phyloP scores from a whole-genome alignment of 2,797 vertebrate genomes.

The Onychomys torridus region DNA sequence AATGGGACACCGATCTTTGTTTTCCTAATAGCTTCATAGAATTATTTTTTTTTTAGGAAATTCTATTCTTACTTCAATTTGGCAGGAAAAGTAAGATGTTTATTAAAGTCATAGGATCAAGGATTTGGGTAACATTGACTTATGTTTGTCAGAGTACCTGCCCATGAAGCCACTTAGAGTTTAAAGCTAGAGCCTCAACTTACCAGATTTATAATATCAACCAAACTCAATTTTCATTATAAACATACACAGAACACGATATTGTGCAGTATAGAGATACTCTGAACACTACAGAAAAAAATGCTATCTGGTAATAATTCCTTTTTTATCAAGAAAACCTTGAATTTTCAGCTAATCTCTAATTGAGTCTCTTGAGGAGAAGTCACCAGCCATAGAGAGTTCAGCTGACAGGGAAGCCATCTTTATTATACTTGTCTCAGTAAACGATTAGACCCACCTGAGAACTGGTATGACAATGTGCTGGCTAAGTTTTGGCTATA shows the following conservation, averaged over 20 bases:
- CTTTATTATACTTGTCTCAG: neutral
- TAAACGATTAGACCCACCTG: neutral
- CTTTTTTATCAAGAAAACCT: neutral
- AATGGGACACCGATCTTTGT: neutral
- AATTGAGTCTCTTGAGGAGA: neutral
- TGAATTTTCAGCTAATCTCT: neutral
- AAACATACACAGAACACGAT: neutral
- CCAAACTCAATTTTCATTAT: slow-evolving; percentile 12
- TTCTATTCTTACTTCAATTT: neutral
- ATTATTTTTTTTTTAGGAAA: neutral
- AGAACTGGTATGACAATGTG: fast-evolving
- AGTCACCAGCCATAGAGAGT: neutral
- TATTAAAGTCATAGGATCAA: neutral
- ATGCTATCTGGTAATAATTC: neutral
- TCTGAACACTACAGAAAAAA: neutral
- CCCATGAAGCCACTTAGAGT: neutral
- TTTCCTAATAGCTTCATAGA: neutral
- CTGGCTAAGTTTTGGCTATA: neutral
- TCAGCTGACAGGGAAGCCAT: neutral
- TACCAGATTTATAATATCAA: neutral
- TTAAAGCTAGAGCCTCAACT: neutral
- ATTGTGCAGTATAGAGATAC: neutral
- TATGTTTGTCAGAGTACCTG: neutral
- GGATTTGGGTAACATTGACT: neutral
- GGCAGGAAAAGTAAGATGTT: neutral